These are phyloP conservation scores for Zelostemma sp. DNA, from an alignment of 1,140 invertebrate genomes.

Conservation along the genomic window DNA sequence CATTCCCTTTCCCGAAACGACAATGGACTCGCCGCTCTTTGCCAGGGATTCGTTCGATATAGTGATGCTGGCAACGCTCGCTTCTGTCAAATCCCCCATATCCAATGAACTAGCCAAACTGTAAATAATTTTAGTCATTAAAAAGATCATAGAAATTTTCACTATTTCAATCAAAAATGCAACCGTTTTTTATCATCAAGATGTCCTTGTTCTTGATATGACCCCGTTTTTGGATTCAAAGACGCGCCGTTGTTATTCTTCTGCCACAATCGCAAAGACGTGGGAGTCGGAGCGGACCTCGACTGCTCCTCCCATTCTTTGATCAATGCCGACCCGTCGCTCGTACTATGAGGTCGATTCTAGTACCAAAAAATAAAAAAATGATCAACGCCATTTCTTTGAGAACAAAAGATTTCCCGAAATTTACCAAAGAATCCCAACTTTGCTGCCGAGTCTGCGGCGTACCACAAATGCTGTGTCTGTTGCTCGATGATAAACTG, in stretches of 20 bases:
- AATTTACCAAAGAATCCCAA: slow-evolving; percentile 67
- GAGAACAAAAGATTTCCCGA: background rate
- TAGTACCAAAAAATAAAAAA: slow-evolving; percentile 34
- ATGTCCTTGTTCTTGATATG: slow-evolving; percentile 56
- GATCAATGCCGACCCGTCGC: slow-evolving; percentile 63
- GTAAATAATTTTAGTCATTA: slow-evolving; percentile 12
- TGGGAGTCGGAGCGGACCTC: slow-evolving; percentile 72
- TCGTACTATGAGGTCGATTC: slow-evolving; percentile 71
- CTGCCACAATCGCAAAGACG: slow-evolving; percentile 66
- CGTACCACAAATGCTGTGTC: slow-evolving; percentile 71
- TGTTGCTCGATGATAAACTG: slow-evolving; percentile 70
- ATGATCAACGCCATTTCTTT: slow-evolving; percentile 12
- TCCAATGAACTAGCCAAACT: slow-evolving; percentile 58
- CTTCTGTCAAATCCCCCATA: slow-evolving; percentile 56
- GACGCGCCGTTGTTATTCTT: slow-evolving; percentile 51
- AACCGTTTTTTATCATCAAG: slow-evolving; percentile 59
- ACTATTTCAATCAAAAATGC: no score
- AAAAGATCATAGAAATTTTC: background rate
- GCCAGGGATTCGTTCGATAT: slow-evolving; percentile 67
- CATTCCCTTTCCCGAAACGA: slow-evolving; percentile 67
- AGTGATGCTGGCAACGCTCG: slow-evolving; percentile 64
- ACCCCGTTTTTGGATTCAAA: slow-evolving; percentile 54
- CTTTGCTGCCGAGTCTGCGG: slow-evolving; percentile 65
- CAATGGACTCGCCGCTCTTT: slow-evolving; percentile 64
- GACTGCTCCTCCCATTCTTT: slow-evolving; percentile 74